Evolutionary conservation across 2,797 vertebrate species (phyloP).

Genomic region (Pagetopsis macropterus): DNA sequence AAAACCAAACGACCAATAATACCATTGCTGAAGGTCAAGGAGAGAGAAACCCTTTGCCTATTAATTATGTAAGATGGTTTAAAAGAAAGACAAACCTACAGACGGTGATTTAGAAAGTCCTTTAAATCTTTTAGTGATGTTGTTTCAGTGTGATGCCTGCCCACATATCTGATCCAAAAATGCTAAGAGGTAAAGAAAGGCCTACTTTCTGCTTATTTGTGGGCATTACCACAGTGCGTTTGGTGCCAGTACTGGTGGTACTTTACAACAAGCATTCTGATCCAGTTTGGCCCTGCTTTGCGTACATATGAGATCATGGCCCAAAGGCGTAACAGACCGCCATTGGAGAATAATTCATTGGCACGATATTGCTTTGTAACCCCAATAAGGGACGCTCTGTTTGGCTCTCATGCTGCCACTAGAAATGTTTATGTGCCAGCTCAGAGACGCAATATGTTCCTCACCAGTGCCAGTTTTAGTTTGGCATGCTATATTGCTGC

Average conservation of each 20-base stretch:
- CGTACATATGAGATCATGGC: slow-evolving; percentile 53
- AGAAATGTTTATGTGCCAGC: slow-evolving; percentile 45
- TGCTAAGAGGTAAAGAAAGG: background rate
- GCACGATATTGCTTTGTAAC: slow-evolving; percentile 63
- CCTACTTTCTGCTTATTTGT: too few relatives aligned
- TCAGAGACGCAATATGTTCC: slow-evolving; percentile 30
- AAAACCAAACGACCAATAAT: too few relatives aligned
- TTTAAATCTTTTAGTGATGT: too few relatives aligned
- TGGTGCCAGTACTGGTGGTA: background rate
- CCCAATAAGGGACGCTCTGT: slow-evolving; percentile 67
- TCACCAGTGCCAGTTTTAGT: background rate
- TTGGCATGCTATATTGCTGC: background rate
- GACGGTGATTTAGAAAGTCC: too few relatives aligned
- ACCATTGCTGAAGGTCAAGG: too few relatives aligned
- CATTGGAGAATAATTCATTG: slow-evolving; percentile 63
- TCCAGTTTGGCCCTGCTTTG: slow-evolving; percentile 22
- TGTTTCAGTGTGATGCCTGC: too few relatives aligned
- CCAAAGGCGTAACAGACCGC: slow-evolving; percentile 59
- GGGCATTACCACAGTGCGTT: background rate
- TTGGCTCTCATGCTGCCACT: slow-evolving; percentile 35
- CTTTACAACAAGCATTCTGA: slow-evolving; percentile 16
- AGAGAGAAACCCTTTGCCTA: too few relatives aligned
- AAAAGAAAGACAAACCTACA: too few relatives aligned
- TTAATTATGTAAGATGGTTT: too few relatives aligned
- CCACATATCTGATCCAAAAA: too few relatives aligned